Evolutionary conservation across 2,113 vertebrate genomes (phyloP).

Genomic region (Myanophis thanlyinensis): DNA sequence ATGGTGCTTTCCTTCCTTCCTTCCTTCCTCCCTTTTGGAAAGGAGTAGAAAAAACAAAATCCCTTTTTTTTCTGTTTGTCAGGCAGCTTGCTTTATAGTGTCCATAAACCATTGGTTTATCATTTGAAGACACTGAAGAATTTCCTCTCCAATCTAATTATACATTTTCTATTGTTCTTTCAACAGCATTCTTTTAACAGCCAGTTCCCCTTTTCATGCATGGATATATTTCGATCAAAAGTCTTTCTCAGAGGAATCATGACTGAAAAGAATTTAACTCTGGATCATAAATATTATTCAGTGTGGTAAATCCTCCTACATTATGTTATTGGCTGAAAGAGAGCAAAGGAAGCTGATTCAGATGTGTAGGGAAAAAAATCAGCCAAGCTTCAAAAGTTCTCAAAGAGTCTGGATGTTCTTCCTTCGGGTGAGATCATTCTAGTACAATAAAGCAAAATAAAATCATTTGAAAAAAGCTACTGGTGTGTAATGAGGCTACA

Average conservation of each 20-base stretch:
- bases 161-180: background rate
- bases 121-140: background rate
- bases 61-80: background rate
- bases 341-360: background rate
- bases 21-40: background rate
- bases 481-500: background rate
- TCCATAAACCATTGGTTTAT: background rate
- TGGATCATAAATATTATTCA: conserved; percentile 13
- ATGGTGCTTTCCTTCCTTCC: background rate
- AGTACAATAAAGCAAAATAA: background rate
- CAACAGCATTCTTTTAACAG: background rate
- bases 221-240: background rate
- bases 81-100: background rate
- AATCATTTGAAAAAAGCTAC: background rate
- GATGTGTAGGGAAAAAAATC: background rate
- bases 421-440: background rate
- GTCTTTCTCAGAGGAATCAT: background rate
- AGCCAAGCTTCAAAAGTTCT: background rate
- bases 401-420: background rate
- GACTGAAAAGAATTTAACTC: background rate
- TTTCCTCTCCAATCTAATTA: conserved; percentile 5
- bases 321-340: background rate
- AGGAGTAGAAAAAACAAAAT: background rate
- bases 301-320: background rate
- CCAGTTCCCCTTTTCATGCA: conserved; percentile 14